Conservation (phyloP, 2,113 vertebrate genomes). For the Ellobius talpinus region DNA sequence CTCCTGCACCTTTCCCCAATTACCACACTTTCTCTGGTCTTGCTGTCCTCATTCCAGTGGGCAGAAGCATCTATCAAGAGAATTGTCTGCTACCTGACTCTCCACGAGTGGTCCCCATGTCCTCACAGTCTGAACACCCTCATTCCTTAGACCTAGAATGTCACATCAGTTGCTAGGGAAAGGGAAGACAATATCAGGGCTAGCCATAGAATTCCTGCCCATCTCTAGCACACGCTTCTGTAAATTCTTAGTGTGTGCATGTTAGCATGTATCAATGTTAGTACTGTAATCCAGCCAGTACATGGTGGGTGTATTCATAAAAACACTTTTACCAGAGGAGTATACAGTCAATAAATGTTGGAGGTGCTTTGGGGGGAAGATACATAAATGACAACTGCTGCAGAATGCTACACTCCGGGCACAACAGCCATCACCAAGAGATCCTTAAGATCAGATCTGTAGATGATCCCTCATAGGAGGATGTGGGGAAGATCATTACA, state of each 20-base stretch:
- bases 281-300: neutral
- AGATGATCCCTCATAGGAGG: neutral
- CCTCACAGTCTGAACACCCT: neutral
- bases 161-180: neutral
- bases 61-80: neutral
- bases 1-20: neutral
- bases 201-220: neutral
- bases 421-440: neutral
- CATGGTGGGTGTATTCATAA: neutral
- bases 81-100: rapidly evolving
- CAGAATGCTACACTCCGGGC: neutral
- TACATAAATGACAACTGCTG: neutral
- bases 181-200: neutral
- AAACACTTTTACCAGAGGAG: constrained; percentile 19
- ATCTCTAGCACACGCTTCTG: neutral
- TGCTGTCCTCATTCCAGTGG: neutral
- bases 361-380: neutral
- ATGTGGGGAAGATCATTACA: too few species aligned
- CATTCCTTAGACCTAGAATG: neutral
- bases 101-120: neutral
- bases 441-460: neutral
- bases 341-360: neutral
- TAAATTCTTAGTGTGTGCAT: constrained; percentile 24
- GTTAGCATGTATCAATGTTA: neutral
- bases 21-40: neutral